These are phyloP conservation scores for Corapipo altera DNA, from an alignment of 2,113 vertebrate genomes.

Conservation along the genomic window DNA sequence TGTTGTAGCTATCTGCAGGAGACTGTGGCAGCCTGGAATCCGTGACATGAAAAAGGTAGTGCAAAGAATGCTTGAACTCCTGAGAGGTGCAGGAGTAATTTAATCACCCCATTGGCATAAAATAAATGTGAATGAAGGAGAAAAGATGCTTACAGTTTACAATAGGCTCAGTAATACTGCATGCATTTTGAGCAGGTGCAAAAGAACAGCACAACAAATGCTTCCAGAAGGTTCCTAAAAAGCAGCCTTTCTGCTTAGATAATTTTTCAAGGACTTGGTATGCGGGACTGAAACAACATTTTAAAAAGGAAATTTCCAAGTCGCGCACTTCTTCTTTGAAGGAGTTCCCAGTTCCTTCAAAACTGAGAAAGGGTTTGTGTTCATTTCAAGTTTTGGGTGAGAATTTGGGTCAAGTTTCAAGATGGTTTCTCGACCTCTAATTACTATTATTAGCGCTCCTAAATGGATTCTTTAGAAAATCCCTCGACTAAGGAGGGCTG, in stretches of 20 bases:
- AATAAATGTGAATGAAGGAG: not conserved
- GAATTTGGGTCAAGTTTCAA: slow-evolving; percentile 73
- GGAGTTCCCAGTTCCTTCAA: slow-evolving; percentile 38
- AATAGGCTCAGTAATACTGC: slow-evolving; percentile 5
- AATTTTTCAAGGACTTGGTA: slow-evolving; percentile 31
- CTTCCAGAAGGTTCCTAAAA: slow-evolving; percentile 44
- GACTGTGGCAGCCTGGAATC: not conserved
- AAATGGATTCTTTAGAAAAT: slow-evolving; percentile 71
- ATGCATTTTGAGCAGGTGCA: not conserved
- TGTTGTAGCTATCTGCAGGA: not conserved
- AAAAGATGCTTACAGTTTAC: not conserved
- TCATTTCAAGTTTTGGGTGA: slow-evolving; percentile 69
- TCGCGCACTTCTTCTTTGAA: slow-evolving; percentile 50
- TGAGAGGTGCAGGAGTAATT: slow-evolving; percentile 25
- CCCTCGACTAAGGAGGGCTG: slow-evolving; percentile 49
- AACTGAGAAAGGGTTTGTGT: slow-evolving; percentile 30
- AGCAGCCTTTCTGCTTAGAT: slow-evolving; percentile 42
- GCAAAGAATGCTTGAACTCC: not conserved
- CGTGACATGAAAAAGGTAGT: not conserved
- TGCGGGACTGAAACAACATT: slow-evolving; percentile 38
- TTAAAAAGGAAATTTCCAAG: slow-evolving; percentile 54
- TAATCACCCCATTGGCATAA: not conserved
- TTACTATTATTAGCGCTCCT: slow-evolving; percentile 71
- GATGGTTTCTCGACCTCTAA: slow-evolving; percentile 73
- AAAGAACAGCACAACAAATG: slow-evolving; percentile 27